Percentiles rank a stretch among this genome's conserved stretches.
Conservation (phyloP, 2,113 vertebrate species). For the Arenaria interpres region DNA sequence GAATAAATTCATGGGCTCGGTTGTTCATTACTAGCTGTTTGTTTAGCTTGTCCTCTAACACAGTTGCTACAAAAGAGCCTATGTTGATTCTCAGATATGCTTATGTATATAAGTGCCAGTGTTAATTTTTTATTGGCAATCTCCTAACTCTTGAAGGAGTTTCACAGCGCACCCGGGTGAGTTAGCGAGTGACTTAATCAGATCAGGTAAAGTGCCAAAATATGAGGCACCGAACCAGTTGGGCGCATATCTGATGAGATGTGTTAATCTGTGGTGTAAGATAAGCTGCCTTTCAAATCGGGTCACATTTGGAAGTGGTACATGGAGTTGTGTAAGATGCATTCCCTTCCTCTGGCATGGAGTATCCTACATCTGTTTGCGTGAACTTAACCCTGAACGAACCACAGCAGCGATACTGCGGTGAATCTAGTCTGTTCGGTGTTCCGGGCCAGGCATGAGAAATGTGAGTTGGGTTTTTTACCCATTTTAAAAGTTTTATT, state of each 20-base stretch:
- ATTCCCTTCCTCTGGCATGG: slow-evolving; percentile 38
- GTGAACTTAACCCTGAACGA: not conserved
- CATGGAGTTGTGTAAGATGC: slow-evolving; percentile 31
- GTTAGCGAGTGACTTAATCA: slow-evolving; percentile 33
- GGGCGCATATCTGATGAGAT: slow-evolving; percentile 47
- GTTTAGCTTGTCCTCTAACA: slow-evolving; percentile 40
- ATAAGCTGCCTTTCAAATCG: slow-evolving; percentile 53
- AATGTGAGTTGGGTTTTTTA: not conserved
- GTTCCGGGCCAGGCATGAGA: not conserved
- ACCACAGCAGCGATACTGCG: not conserved
- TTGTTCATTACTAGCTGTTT: slow-evolving; percentile 54
- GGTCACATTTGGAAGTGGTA: slow-evolving; percentile 49
- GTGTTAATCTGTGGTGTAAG: slow-evolving; percentile 52
- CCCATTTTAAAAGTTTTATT: not conserved
- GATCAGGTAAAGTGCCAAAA: slow-evolving; percentile 58
- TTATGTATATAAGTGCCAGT: not conserved
- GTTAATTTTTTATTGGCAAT: slow-evolving; percentile 36
- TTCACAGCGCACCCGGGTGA: not conserved
- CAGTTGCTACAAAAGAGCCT: slow-evolving; percentile 24
- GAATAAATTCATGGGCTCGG: slow-evolving; percentile 25
- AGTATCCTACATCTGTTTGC: not conserved
- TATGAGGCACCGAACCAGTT: slow-evolving; percentile 25
- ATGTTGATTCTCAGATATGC: slow-evolving; percentile 31
- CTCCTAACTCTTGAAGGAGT: slow-evolving; percentile 5
- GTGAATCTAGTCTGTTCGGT: not conserved